Evolutionary conservation across 2,113 vertebrate species (phyloP).

Genomic region (Tylochromis polylepis): DNA sequence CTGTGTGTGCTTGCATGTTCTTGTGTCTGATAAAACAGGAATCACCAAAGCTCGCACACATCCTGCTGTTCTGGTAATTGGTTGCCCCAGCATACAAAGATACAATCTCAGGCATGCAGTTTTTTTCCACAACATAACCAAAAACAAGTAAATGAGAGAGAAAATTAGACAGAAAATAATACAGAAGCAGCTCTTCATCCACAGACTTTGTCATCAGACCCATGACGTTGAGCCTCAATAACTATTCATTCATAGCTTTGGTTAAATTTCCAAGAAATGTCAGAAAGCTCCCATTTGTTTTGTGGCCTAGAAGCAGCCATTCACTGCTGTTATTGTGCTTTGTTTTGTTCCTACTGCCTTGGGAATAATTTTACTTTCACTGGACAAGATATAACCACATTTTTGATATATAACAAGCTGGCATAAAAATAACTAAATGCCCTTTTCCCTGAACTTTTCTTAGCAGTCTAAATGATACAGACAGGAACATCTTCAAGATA

Average conservation of each 20-base stretch:
- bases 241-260: background rate
- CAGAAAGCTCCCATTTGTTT: background rate
- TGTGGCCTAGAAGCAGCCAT: background rate
- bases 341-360: background rate
- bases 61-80: background rate
- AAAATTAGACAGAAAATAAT: background rate
- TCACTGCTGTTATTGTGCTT: background rate
- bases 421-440: background rate
- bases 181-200: constrained; percentile 10
- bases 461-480: background rate
- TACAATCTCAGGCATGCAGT: background rate
- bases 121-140: background rate
- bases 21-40: constrained; percentile 13
- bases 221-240: background rate
- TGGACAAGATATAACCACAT: background rate
- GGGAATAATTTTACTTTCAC: background rate
- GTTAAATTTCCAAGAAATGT: constrained; percentile 1
- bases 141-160: background rate
- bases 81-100: background rate
- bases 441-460: background rate
- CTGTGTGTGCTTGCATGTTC: background rate
- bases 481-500: background rate
- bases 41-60: background rate
- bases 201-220: constrained; percentile 18
- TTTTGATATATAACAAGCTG: background rate